phyloP scores from a whole-genome alignment of 2,797 vertebrate species.

The Miichthys miiuy region DNA sequence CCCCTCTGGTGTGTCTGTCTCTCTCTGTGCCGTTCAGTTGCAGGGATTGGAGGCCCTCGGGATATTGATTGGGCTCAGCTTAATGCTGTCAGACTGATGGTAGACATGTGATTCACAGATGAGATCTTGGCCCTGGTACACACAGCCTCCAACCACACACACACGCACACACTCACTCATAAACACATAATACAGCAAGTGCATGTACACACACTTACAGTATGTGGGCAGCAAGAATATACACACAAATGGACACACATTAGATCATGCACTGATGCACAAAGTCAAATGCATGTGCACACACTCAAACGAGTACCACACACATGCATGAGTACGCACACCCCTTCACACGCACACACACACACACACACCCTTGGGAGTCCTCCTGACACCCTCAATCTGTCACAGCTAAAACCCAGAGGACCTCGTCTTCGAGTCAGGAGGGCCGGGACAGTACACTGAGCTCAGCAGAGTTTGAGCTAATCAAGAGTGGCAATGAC shows the following conservation, averaged over 20 bases:
- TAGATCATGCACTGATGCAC: constrained; percentile 51
- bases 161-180: constrained; percentile 7
- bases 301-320: constrained; percentile 40
- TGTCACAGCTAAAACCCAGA: constrained; percentile 79
- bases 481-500: constrained; percentile 79
- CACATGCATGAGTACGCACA: constrained; percentile 1
- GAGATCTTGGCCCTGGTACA: constrained; percentile 61
- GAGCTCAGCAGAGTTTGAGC: constrained; percentile 72
- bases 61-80: constrained; percentile 77
- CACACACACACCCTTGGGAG: constrained; percentile 63
- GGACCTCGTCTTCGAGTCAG: constrained; percentile 71
- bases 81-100: constrained; percentile 79
- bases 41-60: constrained; percentile 59
- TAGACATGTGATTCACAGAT: constrained; percentile 79
- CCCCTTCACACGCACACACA: constrained; percentile 6
- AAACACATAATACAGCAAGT: not conserved
- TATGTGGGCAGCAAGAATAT: constrained; percentile 12
- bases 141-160: constrained; percentile 53
- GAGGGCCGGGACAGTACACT: constrained; percentile 63
- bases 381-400: constrained; percentile 79
- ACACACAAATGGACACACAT: constrained; percentile 40
- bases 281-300: constrained; percentile 49
- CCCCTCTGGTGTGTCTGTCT: constrained; percentile 58
- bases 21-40: constrained; percentile 60
- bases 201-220: constrained; percentile 15